Conservation (phyloP, 2,888 invertebrate species). For the Eledona agricola region DNA sequence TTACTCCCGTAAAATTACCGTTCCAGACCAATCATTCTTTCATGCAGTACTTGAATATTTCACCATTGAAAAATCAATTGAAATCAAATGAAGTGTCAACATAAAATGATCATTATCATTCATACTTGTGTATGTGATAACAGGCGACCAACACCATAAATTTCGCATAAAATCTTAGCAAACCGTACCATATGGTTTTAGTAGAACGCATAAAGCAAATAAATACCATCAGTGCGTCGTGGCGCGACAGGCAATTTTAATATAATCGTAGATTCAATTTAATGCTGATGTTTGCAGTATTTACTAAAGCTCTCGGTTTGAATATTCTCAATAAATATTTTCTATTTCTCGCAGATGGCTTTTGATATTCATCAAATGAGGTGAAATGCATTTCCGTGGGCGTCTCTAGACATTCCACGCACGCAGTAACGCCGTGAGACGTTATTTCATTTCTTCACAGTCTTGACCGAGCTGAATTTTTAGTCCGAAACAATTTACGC, state of each 20-base stretch:
- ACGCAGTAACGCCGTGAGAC: conserved; percentile 45
- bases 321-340: conserved; percentile 42
- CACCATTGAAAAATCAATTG: conserved; percentile 5
- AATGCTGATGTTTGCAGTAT: conserved; percentile 31
- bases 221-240: conserved; percentile 33
- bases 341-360: conserved; percentile 48
- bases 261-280: conserved; percentile 39
- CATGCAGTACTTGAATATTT: conserved; percentile 6
- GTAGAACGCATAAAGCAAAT: conserved; percentile 36
- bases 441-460: conserved; percentile 45
- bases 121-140: conserved; percentile 40
- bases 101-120: conserved; percentile 43
- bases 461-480: conserved; percentile 21
- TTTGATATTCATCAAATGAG: conserved; percentile 50
- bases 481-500: conserved; percentile 1
- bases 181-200: conserved; percentile 46
- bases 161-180: conserved; percentile 43
- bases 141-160: conserved; percentile 41
- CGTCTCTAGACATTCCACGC: conserved; percentile 47
- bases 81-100: no score
- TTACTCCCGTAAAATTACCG: conserved; percentile 31
- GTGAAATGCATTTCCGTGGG: conserved; percentile 50
- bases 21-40: conserved; percentile 18
- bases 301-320: conserved; percentile 24
- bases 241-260: conserved; percentile 33